Evolutionary conservation across 1,140 invertebrate genomes (phyloP), one percentile per base, ranked within the genome.

Genomic region (Monomorium pharaonis): DNA sequence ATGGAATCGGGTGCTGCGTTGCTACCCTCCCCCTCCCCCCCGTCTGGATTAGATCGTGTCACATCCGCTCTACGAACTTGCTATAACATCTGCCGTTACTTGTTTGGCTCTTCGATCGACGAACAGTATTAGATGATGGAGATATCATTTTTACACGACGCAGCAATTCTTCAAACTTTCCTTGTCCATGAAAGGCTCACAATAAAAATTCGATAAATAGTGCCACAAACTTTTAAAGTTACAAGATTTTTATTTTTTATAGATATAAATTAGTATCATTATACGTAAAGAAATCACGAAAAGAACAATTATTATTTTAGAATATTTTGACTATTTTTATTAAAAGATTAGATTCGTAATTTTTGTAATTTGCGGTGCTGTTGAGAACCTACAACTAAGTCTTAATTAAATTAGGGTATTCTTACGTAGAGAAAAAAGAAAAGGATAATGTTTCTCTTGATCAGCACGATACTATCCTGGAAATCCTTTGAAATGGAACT

Each of bases 1-100:
- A 83, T 74, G 78, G 78, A 83, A 58, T 70, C 78, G 78, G 49
- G 65, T 42, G 51, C 42, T 47, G 16, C 21, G 27, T 24, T 83
- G 60, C 51, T 58, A 58, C 18, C 9, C 37, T 7, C 37, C 37
- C 37, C 37, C 37, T 7, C 37, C 37, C 37, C 49, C 51, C 37
- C 47, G 67, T 49, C 78, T 44, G 78, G 78, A 83, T 83, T 83
- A 83, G 78, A 58, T 83, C 78, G 67, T 83, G 78, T 83, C 78
- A 83, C 67, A 83, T 83, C 78, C 78, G 67, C 51, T 83, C 9
- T 54, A 54, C 78, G 67, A 83, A 83, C 78, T 83, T 83, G 42
- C 78, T 83, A 47, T 58, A 83, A 83, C 78, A 83, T 83, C 78
- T 83, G 78, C 78, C 78, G 67, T 51, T 72, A 83, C 51, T 83